These are phyloP conservation scores for Sarcophaga bullata DNA, from an alignment of 1,140 invertebrate species.

Conservation along the genomic window DNA sequence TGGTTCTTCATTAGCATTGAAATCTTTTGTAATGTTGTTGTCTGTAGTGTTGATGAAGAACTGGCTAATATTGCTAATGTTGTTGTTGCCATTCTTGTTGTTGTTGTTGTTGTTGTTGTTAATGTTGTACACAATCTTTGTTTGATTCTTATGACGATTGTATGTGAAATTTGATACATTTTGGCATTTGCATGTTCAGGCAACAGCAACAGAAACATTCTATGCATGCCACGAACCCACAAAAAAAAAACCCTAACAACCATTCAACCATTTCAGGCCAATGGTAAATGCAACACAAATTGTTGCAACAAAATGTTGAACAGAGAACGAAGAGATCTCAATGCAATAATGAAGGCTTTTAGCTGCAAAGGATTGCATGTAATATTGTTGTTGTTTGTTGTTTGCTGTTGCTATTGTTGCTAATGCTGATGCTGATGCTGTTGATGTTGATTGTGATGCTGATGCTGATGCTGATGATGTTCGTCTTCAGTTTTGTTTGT, in stretches of 20 bases:
- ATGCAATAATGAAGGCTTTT: conserved; percentile 25
- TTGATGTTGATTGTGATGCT: conserved; percentile 26
- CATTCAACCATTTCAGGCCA: neutral
- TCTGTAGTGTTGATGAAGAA: conserved; percentile 4
- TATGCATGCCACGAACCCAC: too few relatives aligned
- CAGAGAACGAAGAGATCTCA: neutral
- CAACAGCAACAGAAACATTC: neutral
- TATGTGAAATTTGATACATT: conserved; percentile 47
- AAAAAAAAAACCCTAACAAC: too few relatives aligned
- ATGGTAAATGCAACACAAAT: neutral
- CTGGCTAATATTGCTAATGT: neutral
- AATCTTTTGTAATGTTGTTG: conserved; percentile 19
- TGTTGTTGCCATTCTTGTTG: conserved; percentile 18
- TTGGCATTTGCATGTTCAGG: conserved; percentile 45
- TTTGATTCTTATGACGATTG: conserved; percentile 43
- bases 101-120: conserved; percentile 33
- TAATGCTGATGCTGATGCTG: neutral
- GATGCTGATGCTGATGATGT: conserved; percentile 1
- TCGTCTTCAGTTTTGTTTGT: neutral
- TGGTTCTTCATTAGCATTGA: conserved; percentile 22
- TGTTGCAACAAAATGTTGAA: neutral
- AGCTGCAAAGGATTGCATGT: conserved; percentile 33
- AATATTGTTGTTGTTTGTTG: conserved; percentile 33
- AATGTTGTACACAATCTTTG: conserved; percentile 36
- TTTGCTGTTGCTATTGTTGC: conserved; percentile 2